Base-by-base conservation (phyloP, 1,140 invertebrate genomes). In the Pararge aegeria region DNA sequence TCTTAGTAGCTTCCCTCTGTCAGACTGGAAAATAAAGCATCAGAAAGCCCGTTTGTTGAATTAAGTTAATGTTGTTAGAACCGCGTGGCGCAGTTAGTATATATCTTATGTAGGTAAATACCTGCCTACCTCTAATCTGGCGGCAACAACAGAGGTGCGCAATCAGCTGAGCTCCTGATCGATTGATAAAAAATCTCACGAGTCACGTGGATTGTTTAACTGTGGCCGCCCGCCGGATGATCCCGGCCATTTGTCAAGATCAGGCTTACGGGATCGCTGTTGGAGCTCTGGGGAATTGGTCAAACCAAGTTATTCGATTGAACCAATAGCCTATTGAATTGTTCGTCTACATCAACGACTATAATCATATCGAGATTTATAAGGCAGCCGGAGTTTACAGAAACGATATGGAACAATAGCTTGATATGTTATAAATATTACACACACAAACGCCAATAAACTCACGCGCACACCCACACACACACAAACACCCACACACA, bases 211-310 rank as follows among this genome's bases (percentile, higher is more conserved):
- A 80, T 75, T 46, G 78, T 75, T 78, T 78, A 82, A 75, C 59
- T 69, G 61, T 63, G 73, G 66, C 70, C 66, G 66, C 65, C 62
- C 60, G 42, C 20, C 70, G 80, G 82, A 85, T 88, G 64, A 85
- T 85, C 83, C 70, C 61, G 30, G 75, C 75, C 83, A 88, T 87
- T 87, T 88, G 82, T 87, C 83, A 85, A 79, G 82, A 88, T 87
- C 83, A 83, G 70, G 46, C 59, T 58, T 62, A 58, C n/a, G 34
- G 37, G 29, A 15, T 42, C 37, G 49, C 40, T 18, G 42, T 46
- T 12, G 42, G 49, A 24, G 46, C 55, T 50, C 20, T 18, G 55
- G 55, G 55, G 24, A 55, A 19, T 46, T n/a, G 42, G 16, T 38
- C 20, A 49, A 49, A 55, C 12, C 37, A 44, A 52, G 29, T 24